Evolutionary conservation across 2,113 vertebrate species (phyloP), one percentile per base, ranked within the genome.

Genomic region (Phocoena phocoena): DNA sequence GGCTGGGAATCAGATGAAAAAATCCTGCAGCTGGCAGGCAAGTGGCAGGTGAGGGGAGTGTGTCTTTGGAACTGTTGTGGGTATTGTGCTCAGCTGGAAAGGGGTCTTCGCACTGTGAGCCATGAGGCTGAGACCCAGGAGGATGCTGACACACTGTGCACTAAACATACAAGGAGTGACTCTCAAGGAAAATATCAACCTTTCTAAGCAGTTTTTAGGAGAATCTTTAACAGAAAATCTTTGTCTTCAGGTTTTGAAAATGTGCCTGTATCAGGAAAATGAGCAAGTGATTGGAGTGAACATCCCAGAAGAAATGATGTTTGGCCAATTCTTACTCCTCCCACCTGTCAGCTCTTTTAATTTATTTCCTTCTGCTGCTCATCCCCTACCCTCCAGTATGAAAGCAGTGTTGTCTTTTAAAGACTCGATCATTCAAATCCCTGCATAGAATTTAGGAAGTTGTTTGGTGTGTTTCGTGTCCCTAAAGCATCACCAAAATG

Each of bases 231-330:
- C n/a, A 62, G 77, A 74, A 82, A 89, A n/a, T 87, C 74, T 71
- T 95, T 74, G 33, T 53, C 73, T 95, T 92, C 41, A 47, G 14
- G 68, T 65, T 95, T 96, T 90, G 44, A 91, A 96, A 96, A 74
- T 86, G 31, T 92, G n/a, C n/a, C 23, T 6, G 4, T 94, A 10
- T 90, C 41, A 55, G 76, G 85, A 92, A 70, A 88, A 88, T 31
- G 33, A 80, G 41, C 41, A 26, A 50, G 73, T 77, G 63, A 95
- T 36, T 76, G 50, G 23, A 80, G 31, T 33, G 31, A 87, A 58
- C 60, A 14, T 74, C 33, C 25, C 71, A 41, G 38, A 84, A 44
- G 47, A 90, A 77, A 63, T 70, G 73, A 60, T 76, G 55, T n/a
- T 93, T 71, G 80, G 33, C 23, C 36, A 68, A 4, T 76, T 85